Conservation (phyloP, 2,113 vertebrate species). For the Microtus montanus region DNA sequence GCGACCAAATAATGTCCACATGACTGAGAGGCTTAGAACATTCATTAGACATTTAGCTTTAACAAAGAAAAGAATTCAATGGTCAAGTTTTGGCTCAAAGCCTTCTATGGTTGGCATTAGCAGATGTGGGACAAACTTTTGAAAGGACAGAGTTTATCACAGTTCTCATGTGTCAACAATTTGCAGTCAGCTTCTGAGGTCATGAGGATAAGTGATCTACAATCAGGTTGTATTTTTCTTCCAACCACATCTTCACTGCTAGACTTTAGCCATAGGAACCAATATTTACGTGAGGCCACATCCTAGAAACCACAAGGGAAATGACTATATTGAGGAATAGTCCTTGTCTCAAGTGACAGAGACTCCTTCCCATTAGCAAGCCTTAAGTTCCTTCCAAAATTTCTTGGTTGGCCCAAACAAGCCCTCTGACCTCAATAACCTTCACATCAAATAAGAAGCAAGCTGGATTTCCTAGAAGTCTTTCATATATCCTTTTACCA, state of each 20-base stretch:
- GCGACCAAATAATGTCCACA: not conserved
- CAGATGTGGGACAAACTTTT: not conserved
- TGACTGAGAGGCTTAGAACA: not conserved
- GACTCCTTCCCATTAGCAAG: not conserved
- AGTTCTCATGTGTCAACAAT: not conserved
- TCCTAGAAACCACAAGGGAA: not conserved
- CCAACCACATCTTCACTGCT: not conserved
- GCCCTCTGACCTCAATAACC: not conserved
- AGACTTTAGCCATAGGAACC: not conserved
- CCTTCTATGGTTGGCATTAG: not conserved
- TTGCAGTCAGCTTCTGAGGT: not conserved
- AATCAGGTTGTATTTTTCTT: not conserved
- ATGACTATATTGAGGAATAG: not conserved
- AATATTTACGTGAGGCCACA: not conserved
- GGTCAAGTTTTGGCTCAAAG: not conserved
- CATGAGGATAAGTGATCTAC: not conserved
- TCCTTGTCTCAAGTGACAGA: not conserved
- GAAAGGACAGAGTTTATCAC: not conserved
- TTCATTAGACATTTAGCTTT: not conserved
- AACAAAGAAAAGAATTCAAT: not conserved
- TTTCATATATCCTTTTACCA: not conserved
- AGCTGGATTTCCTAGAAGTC: not conserved
- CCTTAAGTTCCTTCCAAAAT: not conserved
- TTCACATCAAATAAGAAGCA: not conserved
- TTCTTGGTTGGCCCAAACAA: not conserved